Base-by-base conservation (phyloP, 1,140 invertebrate genomes). In the Phymastichus coffea region DNA sequence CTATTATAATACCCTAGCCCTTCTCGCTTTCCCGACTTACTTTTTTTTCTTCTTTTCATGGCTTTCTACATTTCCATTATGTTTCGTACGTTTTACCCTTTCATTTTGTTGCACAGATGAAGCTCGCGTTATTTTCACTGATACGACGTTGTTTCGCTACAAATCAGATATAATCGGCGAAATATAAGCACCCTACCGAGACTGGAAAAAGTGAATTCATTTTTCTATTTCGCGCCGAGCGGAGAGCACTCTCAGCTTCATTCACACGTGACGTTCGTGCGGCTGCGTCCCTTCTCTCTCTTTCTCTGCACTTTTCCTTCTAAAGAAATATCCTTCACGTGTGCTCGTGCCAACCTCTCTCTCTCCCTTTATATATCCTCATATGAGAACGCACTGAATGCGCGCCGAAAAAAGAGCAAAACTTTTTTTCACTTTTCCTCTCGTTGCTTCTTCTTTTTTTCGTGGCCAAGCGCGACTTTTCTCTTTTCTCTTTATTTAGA, bases 361-460 rank as follows among this genome's bases (percentile, higher is more conserved):
- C 64, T 61, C 67, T 51, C 58, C 66, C 57, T 61, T 58, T 60
- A 66, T 63, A 63, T 67, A 68, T 68, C 58, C 63, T 57, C 62
- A 65, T 69, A 67, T 68, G 63, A 63, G 65, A 67, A 67, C 66
- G 49, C 66, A 70, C 53, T 66, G 64, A 66, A 70, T 68, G 64
- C 22, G 52, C 23, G 56, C 33, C n/a, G n/a, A n/a, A n/a, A n/a
- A n/a, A n/a, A n/a, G n/a, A n/a, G n/a, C n/a, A n/a, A 41, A 37
- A 51, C 52, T 65, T 63, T 51, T 63, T 56, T 44, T 49, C 26
- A 61, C 51, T 51, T 41, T 46, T 48, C 10, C 4, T 28, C 10
- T 44, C 26, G 28, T 40, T 23, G 7, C 38, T 35, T 35, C 17
- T 23, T 35, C 20, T 23, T 20, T 55, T 22, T 15, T 14, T 30